Percentiles rank a stretch among this genome's conserved stretches.
Conservation (phyloP, 2,888 invertebrate species). For the Caenorhabditis sp. region DNA sequence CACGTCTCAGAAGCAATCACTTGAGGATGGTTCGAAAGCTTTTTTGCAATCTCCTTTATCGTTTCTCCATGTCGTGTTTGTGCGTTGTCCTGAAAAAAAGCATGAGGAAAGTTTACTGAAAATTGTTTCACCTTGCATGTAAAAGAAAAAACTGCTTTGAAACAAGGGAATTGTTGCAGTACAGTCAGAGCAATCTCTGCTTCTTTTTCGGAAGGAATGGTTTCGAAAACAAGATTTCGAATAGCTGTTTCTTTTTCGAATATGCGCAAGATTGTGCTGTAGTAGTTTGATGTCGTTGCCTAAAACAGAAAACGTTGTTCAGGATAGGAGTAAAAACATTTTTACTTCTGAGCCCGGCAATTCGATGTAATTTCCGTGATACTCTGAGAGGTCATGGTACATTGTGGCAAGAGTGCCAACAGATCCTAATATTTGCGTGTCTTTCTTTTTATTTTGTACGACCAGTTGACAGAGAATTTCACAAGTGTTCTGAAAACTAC, state of each 20-base stretch:
- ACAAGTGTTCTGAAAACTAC: slow-evolving; percentile 34
- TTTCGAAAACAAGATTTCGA: slow-evolving; percentile 36
- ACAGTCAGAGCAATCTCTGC: not conserved
- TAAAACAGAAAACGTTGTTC: slow-evolving; percentile 9
- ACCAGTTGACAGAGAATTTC: no score
- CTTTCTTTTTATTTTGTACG: no score
- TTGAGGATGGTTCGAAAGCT: slow-evolving; percentile 4
- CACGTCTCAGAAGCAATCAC: not conserved
- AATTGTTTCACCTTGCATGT: slow-evolving; percentile 16
- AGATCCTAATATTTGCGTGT: slow-evolving; percentile 32
- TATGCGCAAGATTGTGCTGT: not conserved
- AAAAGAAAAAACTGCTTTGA: slow-evolving; percentile 29
- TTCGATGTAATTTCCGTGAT: slow-evolving; percentile 42
- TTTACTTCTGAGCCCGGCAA: not conserved
- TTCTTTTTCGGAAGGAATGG: slow-evolving; percentile 31
- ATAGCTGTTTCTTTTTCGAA: slow-evolving; percentile 18
- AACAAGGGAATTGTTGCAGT: slow-evolving; percentile 13
- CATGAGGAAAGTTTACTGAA: not conserved
- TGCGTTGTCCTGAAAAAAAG: slow-evolving; percentile 19
- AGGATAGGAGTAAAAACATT: no score
- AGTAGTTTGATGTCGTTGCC: slow-evolving; percentile 10
- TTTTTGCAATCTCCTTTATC: not conserved
- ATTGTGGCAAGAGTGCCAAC: slow-evolving; percentile 36
- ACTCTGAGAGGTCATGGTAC: slow-evolving; percentile 45
- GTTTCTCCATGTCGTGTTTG: slow-evolving; percentile 37